Evolutionary conservation across 2,797 vertebrate genomes (phyloP), one percentile per base, ranked within the genome.

Genomic region (Artibeus jamaicensis): DNA sequence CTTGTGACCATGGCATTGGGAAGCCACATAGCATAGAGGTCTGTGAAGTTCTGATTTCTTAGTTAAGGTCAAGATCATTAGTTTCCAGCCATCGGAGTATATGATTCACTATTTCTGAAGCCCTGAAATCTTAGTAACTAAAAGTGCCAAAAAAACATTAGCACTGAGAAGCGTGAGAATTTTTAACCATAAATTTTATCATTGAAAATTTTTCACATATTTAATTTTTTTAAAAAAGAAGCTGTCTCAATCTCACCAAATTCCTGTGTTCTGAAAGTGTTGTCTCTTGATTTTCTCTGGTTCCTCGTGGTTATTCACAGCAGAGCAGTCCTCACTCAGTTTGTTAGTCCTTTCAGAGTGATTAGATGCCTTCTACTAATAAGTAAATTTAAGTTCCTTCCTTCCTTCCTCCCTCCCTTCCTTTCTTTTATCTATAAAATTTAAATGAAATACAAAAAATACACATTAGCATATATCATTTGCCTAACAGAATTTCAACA

Each of bases 81-180:
- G 34, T 67, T 44, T 34, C 55, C 39, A 8, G 8, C 89, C 15
- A 14, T 32, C 37, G 67, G n/a, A 59, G 18, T 16, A 84, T 62
- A 21, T 76, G 70, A 65, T 81, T 88, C 37, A 67, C 44, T 70
- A 15, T 37, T 77, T 67, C 76, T 62, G 21, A 90, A 44, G 26
- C 70, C 70, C 34, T 92, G 91, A 91, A 89, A 76, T 86, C 32
- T 96, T 89, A 81, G 65, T 53, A 94, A 85, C 5, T 62, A 22
- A 55, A 96, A 77, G 14, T 46, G 18, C 1, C n/a, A 8, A 77
- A 59, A 59, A 81, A 65, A 67, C 24, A 44, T n/a, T 82, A 53
- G 53, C 5, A 8, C 18, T 70, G 21, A 50, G 89, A 65, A 65
- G 4, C 42, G 11, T 53, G 37, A 87, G 71, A 32, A 82, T 42